A percentile compares a stretch with the other conserved stretches of the same genome.
These are phyloP conservation scores for Pterocles gutturalis DNA, from an alignment of 2,113 vertebrate species.

Conservation along the genomic window DNA sequence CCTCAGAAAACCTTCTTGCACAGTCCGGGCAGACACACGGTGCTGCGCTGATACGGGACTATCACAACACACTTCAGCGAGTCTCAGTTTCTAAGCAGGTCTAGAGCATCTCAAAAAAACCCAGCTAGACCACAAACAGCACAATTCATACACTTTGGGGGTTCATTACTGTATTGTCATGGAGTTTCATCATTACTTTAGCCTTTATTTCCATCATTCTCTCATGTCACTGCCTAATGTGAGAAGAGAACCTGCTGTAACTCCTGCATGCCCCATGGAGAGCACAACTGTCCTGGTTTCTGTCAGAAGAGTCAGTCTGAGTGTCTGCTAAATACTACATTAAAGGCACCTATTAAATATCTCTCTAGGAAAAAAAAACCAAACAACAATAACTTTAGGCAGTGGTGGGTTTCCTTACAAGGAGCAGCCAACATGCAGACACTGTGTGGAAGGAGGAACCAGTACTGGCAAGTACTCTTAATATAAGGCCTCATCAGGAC, in stretches of 20 bases:
- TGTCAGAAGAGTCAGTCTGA: rapidly evolving
- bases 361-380: neutral
- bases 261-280: rapidly evolving
- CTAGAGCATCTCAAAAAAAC: neutral
- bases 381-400: neutral
- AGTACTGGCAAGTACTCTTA: neutral
- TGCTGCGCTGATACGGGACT: rapidly evolving
- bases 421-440: neutral
- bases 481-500: neutral
- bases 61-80: rapidly evolving
- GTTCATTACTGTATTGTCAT: neutral
- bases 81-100: neutral
- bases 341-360: neutral
- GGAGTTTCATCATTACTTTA: rapidly evolving
- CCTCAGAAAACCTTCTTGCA: too few species aligned
- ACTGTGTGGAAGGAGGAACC: neutral
- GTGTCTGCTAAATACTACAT: neutral
- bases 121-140: too few species aligned
- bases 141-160: rapidly evolving
- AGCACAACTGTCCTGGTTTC: neutral
- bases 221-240: neutral
- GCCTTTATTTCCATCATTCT: neutral
- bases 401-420: neutral
- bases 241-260: neutral
- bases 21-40: too few species aligned